Base-by-base conservation (phyloP, 2,113 vertebrate genomes). In the Tricholaema leucomelas region DNA sequence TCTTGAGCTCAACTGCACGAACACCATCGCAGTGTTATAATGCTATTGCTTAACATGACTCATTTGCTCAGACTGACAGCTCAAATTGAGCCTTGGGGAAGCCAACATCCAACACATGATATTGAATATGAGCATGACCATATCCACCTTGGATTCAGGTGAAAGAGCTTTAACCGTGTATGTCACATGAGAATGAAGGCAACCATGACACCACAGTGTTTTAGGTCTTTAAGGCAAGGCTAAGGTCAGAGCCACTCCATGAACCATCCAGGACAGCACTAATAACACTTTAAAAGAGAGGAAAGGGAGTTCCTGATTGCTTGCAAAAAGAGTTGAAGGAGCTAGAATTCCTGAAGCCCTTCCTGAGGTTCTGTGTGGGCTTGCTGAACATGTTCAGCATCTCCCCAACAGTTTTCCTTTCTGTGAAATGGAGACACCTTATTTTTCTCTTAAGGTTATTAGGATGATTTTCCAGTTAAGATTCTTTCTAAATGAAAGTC, bases 1-100 rank as follows among this genome's bases (percentile, higher is more conserved):
- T 91, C 94, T 82, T 35, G 36, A 85, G 74, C 88, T 92, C 36
- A 15, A 60, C 91, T 54, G 88, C 92, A 90, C 11, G 12, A 88
- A 93, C 92, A 55, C 74, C 52, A 61, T 24, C 91, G 28, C 54
- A 0, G 3, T 1, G 19, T 23, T 66, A 33, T 10, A 71, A 15
- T 2, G 2, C 46, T 10, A 5, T 94, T 96, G 76, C 88, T 80
- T 86, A 95, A 95, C 40, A 28, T 2, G 67, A 48, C 74, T 82
- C 80, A 33, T 48, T 56, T 35, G 9, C 88, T 81, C 67, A 85
- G 86, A 73, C 21, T 93, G 92, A 91, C 91, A 80, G 74, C 84
- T 90, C 36, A 46, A 30, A 90, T 2, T 25, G 78, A 94, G 63
- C 84, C 83, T 73, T 56, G 50, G 88, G 93, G 91, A 79, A 76